Conservation (phyloP, 2,888 invertebrate genomes). For the Agrypnus murinus region DNA sequence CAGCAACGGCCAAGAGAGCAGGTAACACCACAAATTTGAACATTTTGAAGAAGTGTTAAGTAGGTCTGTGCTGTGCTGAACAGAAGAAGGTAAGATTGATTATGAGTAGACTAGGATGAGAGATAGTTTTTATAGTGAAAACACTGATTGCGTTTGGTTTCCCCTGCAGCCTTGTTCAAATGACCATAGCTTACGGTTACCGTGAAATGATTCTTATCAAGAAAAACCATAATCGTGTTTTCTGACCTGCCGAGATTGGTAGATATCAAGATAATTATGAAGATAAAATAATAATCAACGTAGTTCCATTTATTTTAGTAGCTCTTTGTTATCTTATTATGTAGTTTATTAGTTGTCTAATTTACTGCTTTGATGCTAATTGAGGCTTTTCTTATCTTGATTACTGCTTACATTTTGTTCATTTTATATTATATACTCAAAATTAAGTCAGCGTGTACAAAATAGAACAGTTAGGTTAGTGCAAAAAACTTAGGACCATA, state of each 20-base stretch:
- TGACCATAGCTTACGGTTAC: slow-evolving; percentile 35
- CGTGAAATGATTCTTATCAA: slow-evolving; percentile 32
- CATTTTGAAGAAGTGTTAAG: slow-evolving; percentile 57
- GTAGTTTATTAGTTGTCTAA: too few species aligned
- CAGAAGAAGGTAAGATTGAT: slow-evolving; percentile 19
- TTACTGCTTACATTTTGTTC: too few species aligned
- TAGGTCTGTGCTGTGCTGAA: slow-evolving; percentile 45
- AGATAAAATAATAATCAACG: too few species aligned
- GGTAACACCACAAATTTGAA: slow-evolving; percentile 71
- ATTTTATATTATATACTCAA: too few species aligned
- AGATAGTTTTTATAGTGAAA: slow-evolving; percentile 33
- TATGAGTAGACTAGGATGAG: slow-evolving; percentile 18
- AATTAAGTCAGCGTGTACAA: too few species aligned
- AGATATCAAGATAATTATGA: slow-evolving; percentile 23
- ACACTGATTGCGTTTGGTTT: slow-evolving; percentile 45
- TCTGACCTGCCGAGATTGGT: slow-evolving; percentile 31
- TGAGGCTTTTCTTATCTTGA: too few species aligned
- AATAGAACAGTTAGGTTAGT: too few species aligned
- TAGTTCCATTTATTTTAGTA: too few species aligned
- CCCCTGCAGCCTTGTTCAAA: slow-evolving; percentile 48
- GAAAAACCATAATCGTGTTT: slow-evolving; percentile 29
- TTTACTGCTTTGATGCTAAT: too few species aligned
- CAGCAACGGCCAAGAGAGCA: slow-evolving; percentile 76
- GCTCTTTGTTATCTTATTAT: too few species aligned
- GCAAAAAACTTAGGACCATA: too few species aligned